Evolutionary conservation across 2,797 vertebrate genomes (phyloP).

Genomic region (Fundulus diaphanus): DNA sequence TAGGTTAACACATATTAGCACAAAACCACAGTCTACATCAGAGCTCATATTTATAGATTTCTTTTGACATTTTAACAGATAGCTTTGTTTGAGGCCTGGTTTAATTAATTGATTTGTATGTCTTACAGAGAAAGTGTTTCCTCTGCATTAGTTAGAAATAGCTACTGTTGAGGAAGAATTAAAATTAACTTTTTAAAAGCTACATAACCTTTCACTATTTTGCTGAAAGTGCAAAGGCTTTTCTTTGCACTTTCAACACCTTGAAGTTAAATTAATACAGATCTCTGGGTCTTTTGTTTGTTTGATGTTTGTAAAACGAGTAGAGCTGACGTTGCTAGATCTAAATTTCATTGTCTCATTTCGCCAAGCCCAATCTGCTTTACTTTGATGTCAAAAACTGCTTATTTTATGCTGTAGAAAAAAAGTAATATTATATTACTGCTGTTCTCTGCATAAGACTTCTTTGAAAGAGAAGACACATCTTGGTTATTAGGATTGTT

Average conservation of each 20-base stretch:
- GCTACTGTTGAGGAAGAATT: slow-evolving; percentile 4
- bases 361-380: slow-evolving; percentile 64
- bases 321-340: slow-evolving; percentile 58
- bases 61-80: not conserved
- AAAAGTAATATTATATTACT: slow-evolving; percentile 47
- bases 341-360: slow-evolving; percentile 62
- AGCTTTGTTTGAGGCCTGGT: not conserved
- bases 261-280: slow-evolving; percentile 64
- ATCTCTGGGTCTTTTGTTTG: slow-evolving; percentile 55
- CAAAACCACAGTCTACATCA: not conserved
- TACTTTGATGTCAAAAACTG: slow-evolving; percentile 76
- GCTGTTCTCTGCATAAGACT: slow-evolving; percentile 1
- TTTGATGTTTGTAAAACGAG: slow-evolving; percentile 68
- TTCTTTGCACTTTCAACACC: slow-evolving; percentile 61
- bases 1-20: not conserved
- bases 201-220: slow-evolving; percentile 13
- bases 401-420: slow-evolving; percentile 63
- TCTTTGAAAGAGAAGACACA: slow-evolving; percentile 4
- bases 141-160: slow-evolving; percentile 1
- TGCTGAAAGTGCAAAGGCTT: slow-evolving; percentile 52
- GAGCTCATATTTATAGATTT: not conserved
- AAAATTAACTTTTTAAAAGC: not conserved
- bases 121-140: not conserved
- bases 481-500: slow-evolving; percentile 14
- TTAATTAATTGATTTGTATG: not conserved